A percentile compares a stretch with the other conserved stretches of the same genome.
Conservation (phyloP, 2,113 vertebrate genomes). For the Eulemur rufifrons region DNA sequence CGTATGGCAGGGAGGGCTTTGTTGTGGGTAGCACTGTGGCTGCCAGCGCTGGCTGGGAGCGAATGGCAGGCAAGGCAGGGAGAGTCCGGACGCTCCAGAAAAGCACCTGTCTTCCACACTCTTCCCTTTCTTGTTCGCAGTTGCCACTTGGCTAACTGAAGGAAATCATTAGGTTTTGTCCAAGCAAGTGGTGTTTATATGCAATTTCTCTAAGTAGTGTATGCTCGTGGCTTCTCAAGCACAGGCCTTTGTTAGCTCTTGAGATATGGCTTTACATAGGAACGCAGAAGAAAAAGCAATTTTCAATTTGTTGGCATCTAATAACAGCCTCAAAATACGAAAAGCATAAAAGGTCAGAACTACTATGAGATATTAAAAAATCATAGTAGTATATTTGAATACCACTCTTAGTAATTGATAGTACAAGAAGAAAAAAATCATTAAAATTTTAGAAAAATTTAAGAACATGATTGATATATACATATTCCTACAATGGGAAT, state of each 20-base stretch:
- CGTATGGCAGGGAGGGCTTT: neutral
- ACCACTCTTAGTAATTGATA: neutral
- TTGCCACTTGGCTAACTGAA: neutral
- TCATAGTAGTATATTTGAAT: neutral
- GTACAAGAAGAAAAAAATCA: neutral
- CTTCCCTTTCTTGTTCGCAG: neutral
- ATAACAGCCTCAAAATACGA: neutral
- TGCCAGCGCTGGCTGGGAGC: neutral
- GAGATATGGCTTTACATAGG: neutral
- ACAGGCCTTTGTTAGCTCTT: neutral
- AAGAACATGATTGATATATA: neutral
- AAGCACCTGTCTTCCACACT: neutral
- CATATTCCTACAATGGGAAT: neutral
- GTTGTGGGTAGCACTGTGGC: too few relatives aligned
- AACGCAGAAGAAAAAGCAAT: neutral
- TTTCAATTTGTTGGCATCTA: neutral
- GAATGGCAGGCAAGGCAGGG: fast-evolving
- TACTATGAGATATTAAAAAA: neutral
- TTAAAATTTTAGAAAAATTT: neutral
- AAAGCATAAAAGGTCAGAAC: neutral
- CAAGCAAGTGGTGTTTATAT: neutral
- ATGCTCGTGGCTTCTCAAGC: neutral
- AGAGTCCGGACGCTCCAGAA: neutral
- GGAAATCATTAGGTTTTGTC: neutral
- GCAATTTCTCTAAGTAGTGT: neutral